A percentile compares a stretch with the other conserved stretches of the same genome.
phyloP scores from a whole-genome alignment of 2,113 vertebrate species.

The Antechinus stuartii region DNA sequence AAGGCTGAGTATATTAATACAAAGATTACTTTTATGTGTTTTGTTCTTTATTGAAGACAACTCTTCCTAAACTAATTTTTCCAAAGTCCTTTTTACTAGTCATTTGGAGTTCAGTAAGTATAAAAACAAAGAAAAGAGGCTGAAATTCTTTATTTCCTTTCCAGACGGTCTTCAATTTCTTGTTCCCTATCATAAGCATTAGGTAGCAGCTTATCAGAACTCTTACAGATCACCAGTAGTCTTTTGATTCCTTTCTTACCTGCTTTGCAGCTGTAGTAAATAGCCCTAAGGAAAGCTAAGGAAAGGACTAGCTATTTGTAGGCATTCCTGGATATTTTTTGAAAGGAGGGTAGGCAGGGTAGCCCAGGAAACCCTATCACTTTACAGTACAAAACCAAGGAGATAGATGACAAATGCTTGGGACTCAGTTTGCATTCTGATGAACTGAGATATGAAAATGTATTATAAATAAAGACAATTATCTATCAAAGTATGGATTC shows the following conservation, averaged over 20 bases:
- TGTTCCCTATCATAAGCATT: background rate
- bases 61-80: background rate
- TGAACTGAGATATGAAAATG: constrained; percentile 62
- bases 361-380: background rate
- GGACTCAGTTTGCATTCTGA: constrained; percentile 45
- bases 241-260: background rate
- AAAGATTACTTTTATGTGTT: no score
- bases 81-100: background rate
- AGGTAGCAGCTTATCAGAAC: background rate
- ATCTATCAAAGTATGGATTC: constrained; percentile 15
- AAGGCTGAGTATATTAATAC: no score
- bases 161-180: background rate
- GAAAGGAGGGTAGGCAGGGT: background rate
- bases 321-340: background rate
- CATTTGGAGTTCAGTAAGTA: background rate
- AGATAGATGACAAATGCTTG: background rate
- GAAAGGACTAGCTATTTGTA: background rate
- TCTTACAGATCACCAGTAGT: background rate
- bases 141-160: background rate
- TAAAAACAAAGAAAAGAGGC: background rate
- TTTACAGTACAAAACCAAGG: background rate
- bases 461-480: constrained; percentile 44
- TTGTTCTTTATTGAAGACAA: background rate
- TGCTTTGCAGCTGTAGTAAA: background rate
- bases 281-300: background rate